Percentiles rank a stretch among this genome's conserved stretches.
Conservation (phyloP, 2,888 invertebrate species). For the Lithophane leautieri region DNA sequence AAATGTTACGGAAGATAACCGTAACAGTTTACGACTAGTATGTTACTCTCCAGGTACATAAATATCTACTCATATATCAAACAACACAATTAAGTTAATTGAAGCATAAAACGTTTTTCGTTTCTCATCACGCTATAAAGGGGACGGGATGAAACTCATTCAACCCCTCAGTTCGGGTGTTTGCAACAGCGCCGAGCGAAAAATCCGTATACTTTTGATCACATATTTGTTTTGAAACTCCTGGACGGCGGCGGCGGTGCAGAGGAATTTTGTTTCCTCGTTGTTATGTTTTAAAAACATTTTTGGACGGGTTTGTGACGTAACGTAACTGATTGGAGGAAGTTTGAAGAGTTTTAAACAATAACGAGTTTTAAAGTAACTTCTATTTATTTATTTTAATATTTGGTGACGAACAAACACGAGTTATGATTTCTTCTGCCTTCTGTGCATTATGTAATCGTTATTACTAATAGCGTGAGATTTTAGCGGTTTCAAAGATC, state of each 20-base stretch:
- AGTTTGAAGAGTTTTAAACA: conserved; percentile 18
- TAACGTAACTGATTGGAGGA: conserved; percentile 35
- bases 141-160: conserved; percentile 9
- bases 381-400: neutral
- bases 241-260: conserved; percentile 1
- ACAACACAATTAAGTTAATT: conserved; percentile 3
- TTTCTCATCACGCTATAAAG: conserved; percentile 27
- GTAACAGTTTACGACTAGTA: neutral
- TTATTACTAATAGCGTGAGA: neutral
- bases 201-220: conserved; percentile 24
- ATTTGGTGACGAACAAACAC: too few relatives aligned
- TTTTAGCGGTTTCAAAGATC: neutral
- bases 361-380: conserved; percentile 15
- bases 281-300: conserved; percentile 29
- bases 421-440: neutral
- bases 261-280: conserved; percentile 21
- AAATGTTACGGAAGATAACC: neutral
- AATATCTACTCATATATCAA: neutral
- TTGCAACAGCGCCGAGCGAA: conserved; percentile 23
- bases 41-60: neutral
- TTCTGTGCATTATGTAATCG: neutral
- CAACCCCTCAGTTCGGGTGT: conserved; percentile 31
- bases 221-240: conserved; percentile 50
- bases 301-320: conserved; percentile 13
- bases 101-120: conserved; percentile 8